phyloP scores from a whole-genome alignment of 2,113 vertebrate species.

The Heloderma charlesbogerti region DNA sequence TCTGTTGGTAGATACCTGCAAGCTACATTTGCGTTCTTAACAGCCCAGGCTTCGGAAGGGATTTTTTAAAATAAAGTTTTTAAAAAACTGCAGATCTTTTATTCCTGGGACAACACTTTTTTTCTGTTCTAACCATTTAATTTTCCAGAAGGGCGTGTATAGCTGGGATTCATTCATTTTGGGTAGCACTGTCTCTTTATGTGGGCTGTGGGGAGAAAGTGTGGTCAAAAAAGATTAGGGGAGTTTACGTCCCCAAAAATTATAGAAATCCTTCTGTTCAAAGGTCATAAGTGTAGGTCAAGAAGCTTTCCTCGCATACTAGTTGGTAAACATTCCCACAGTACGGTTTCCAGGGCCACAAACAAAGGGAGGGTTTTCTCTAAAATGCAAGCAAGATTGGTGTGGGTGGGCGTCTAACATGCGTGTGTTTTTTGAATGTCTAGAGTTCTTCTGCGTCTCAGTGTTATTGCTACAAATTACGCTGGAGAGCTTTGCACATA shows the following conservation, averaged over 20 bases:
- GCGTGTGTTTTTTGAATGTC: background rate
- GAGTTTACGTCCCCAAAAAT: background rate
- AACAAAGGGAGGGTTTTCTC: background rate
- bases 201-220: background rate
- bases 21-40: slow-evolving; percentile 52
- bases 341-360: background rate
- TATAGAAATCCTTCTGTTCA: background rate
- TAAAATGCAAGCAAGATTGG: slow-evolving; percentile 8
- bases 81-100: background rate
- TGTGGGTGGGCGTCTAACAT: fast-evolving
- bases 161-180: background rate
- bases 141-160: slow-evolving; percentile 24
- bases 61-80: slow-evolving; percentile 42
- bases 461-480: slow-evolving; percentile 36
- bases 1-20: slow-evolving; percentile 66
- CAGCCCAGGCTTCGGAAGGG: slow-evolving; percentile 15
- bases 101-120: slow-evolving; percentile 23
- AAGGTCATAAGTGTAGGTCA: background rate
- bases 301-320: background rate
- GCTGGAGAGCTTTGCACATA: slow-evolving; percentile 45
- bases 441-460: slow-evolving; percentile 27
- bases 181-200: background rate
- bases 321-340: background rate
- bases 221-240: background rate
- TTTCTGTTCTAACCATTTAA: slow-evolving; percentile 38